Conservation (phyloP, 2,797 vertebrate species). For the Kryptopterus vitreolus region DNA sequence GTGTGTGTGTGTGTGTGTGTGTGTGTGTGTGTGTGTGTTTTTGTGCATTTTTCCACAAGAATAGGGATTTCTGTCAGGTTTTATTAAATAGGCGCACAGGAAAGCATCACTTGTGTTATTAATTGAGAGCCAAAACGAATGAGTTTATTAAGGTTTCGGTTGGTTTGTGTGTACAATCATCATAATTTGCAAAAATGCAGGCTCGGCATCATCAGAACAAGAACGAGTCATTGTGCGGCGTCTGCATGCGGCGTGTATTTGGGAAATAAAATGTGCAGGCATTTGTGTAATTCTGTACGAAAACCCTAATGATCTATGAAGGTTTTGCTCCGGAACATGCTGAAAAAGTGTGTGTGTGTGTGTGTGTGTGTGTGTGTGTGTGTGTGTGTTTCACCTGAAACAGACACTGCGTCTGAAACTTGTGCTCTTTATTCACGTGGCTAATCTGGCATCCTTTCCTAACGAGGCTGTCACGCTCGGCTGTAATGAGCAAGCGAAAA, state of each 20-base stretch:
- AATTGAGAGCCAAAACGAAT: too few relatives aligned
- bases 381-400: constrained; percentile 11
- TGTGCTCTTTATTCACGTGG: constrained; percentile 74
- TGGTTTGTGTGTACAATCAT: too few relatives aligned
- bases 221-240: neutral
- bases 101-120: too few relatives aligned
- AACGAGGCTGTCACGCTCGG: constrained; percentile 77
- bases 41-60: too few relatives aligned
- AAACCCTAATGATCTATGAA: neutral
- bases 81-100: too few relatives aligned
- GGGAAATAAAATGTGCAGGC: neutral
- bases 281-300: neutral
- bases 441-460: constrained; percentile 79
- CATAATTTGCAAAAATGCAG: neutral
- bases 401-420: constrained; percentile 57
- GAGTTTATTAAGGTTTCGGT: too few relatives aligned
- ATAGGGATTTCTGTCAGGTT: too few relatives aligned
- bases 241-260: neutral
- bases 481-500: constrained; percentile 80
- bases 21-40: too few relatives aligned
- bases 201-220: neutral
- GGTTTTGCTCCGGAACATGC: neutral
- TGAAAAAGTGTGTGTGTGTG: constrained; percentile 11
- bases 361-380: constrained; percentile 30
- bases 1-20: too few relatives aligned